These are phyloP conservation scores for human (Homo sapiens) DNA, from an alignment of 2,113 vertebrate genomes.

Conservation along the genomic window GRCh38 chr12:124186501-124187000, in stretches of 20 bases:
- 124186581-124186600: not conserved
- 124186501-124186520: not conserved
- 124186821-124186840: not conserved
- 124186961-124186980: too few relatives aligned
- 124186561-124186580: not conserved
- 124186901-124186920: not conserved
- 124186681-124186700: rapidly evolving
- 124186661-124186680: not conserved
- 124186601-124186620: not conserved
- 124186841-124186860: too few relatives aligned
- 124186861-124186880: not conserved
- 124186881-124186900: not conserved
- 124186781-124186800: not conserved
- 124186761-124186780: too few relatives aligned
- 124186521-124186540: not conserved
- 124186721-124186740: rapidly evolving
- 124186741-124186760: rapidly evolving
- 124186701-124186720: not conserved
- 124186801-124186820: not conserved
- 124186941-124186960: too few relatives aligned
- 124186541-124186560: not conserved
- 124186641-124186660: not conserved
- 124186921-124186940: not conserved
- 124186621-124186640: not conserved
- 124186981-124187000: too few relatives aligned